Evolutionary conservation across 1,140 invertebrate species (phyloP).

Genomic region (Ylistrum balloti): DNA sequence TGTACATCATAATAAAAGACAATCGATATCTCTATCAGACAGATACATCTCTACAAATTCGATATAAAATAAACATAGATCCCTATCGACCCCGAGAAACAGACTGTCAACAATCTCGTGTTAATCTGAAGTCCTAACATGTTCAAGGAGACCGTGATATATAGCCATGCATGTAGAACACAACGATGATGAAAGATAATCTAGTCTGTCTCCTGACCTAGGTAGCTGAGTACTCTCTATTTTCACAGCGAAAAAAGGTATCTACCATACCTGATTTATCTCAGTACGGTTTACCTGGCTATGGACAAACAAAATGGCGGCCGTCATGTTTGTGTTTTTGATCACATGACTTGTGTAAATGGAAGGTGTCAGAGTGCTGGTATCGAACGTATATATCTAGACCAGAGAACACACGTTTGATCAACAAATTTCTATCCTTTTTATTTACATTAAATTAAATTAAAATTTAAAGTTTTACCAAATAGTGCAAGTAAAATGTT

Average conservation of each 20-base stretch:
- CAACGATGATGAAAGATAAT: not conserved
- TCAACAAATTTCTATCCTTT: no score
- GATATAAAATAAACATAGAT: not conserved
- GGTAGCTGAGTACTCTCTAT: not conserved
- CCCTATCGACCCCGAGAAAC: not conserved
- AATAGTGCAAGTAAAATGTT: no score
- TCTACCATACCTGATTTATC: not conserved
- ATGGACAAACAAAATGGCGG: not conserved
- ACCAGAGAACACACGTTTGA: not conserved
- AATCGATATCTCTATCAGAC: not conserved
- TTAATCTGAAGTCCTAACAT: not conserved
- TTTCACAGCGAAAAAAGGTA: not conserved
- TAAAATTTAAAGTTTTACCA: no score
- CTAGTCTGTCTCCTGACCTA: not conserved
- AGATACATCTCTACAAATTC: not conserved
- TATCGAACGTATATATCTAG: not conserved
- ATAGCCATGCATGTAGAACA: not conserved
- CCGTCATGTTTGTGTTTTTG: not conserved
- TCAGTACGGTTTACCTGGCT: not conserved
- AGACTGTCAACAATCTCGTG: not conserved
- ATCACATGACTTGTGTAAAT: not conserved
- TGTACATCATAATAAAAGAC: not conserved
- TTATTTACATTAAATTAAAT: no score
- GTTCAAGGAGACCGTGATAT: not conserved
- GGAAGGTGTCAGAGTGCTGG: not conserved